Base-by-base conservation (phyloP, 2,888 invertebrate genomes). In the Ramazzottius varieornatus region DNA sequence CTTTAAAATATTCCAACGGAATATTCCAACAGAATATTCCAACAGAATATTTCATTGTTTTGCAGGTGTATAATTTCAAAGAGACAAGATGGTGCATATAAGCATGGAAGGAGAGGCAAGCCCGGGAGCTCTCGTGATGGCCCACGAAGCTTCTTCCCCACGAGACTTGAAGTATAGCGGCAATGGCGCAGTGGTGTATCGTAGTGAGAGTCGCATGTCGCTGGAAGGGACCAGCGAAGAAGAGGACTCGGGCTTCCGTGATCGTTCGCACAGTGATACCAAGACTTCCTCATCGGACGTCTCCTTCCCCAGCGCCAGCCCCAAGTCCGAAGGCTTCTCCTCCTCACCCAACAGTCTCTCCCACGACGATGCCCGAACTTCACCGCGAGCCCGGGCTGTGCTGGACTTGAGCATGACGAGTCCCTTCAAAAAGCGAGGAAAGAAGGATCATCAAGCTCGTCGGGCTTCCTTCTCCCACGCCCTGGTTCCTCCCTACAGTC, bases 401-500 rank as follows among this genome's bases (percentile, higher is more conserved):
- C 54, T 54, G 54, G 54, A 54, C 24, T 24, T 54, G 16, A n/a
- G 20, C 29, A 54, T 54, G n/a, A 4, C 54, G n/a, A 54, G n/a
- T 54, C 16, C 54, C 16, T 54, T 54, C 29, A 16, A 8, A 8
- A 13, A 29, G 29, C 13, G 24, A 4, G 29, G 20, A 8, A 24
- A 8, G n/a, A 29, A 54, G 20, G 54, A 16, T 24, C 4, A 54
- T 24, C 54, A 4, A 24, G 29, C 13, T 4, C 54, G n/a, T 4
- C 54, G n/a, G 4, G 4, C 54, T 13, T 54, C 54, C 54, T 54
- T 24, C 54, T 16, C 54, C 20, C 13, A 54, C 54, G 29, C 20
- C 54, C 54, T 54, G 54, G 54, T 54, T 4, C 54, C 54, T 8
- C 54, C 54, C 54, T 54, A 54, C 54, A 54, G 54, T 29, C 54